phyloP scores from a whole-genome alignment of 2,888 invertebrate species.

The Drosophila meridionalis region DNA sequence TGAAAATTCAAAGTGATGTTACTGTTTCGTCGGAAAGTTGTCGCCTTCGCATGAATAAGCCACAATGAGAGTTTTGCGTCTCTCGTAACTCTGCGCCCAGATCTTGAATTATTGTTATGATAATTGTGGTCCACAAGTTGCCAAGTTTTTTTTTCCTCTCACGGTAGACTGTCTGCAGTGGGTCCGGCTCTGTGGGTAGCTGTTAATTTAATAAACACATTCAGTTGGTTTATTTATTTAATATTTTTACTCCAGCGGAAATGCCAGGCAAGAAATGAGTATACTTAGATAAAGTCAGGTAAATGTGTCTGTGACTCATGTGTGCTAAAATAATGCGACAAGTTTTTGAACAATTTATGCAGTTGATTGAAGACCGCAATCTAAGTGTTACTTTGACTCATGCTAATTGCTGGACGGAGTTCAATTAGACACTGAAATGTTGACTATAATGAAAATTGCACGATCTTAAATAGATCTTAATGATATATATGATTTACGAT shows the following conservation, averaged over 20 bases:
- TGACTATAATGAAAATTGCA: background rate
- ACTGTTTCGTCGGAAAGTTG: constrained; percentile 77
- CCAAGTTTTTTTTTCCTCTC: background rate
- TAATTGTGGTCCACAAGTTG: constrained; percentile 57
- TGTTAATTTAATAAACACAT: constrained; percentile 80
- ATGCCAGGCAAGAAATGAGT: constrained; percentile 42
- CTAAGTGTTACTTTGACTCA: background rate
- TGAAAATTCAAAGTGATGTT: constrained; percentile 80
- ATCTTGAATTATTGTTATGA: constrained; percentile 78
- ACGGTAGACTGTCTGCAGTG: constrained; percentile 4
- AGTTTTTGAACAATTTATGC: background rate
- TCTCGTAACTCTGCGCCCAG: constrained; percentile 49
- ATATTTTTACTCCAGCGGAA: constrained; percentile 58
- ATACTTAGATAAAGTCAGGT: constrained; percentile 15
- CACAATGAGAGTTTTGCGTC: constrained; percentile 11
- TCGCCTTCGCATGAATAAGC: constrained; percentile 49
- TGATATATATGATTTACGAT: background rate
- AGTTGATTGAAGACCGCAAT: background rate
- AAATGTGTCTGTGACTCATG: constrained; percentile 49
- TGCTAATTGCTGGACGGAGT: background rate
- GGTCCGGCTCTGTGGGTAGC: constrained; percentile 40
- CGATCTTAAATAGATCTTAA: background rate
- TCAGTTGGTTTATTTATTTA: constrained; percentile 65
- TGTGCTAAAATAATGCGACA: background rate
- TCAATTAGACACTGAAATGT: background rate